Evolutionary conservation across 1,140 invertebrate genomes (phyloP), one percentile per base, ranked within the genome.

Genomic region (Zaprionus inermis): DNA sequence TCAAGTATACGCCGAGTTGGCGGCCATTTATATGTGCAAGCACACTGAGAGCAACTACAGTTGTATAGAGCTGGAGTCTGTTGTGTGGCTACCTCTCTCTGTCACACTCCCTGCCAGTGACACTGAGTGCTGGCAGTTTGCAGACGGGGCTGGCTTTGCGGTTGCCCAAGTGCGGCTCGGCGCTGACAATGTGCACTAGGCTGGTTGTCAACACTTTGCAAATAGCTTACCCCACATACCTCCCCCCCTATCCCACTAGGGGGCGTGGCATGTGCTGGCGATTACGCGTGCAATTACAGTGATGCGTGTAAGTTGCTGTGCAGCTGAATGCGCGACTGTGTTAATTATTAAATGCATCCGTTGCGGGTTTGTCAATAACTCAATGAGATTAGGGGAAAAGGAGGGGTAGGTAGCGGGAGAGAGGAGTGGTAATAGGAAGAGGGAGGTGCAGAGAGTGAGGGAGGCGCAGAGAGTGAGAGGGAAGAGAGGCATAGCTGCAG

Each of bases 321-420:
- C 77, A 56, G 69, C 68, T 44, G 12, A 11, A 55, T 57, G 44
- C 44, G 44, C 20, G 10, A 9, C 10, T 28, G 83, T 88, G 77
- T 88, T 72, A 89, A 88, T 88, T 89, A 89, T 83, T 72, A 72
- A 79, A 64, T 70, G 61, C 70, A 83, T 88, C 83, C 79, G 83
- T 59, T 49, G 44, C n/a, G 44, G 1, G 44, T 49, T 46, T 58
- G 58, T 55, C 73, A 69, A 12, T 41, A 10, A 61, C 78, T 73
- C 72, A 77, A 80, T 71, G 77, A 61, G 76, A 72, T 80, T 84
- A 70, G 66, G 66, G 72, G 59, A 41, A 44, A 49, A 46, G 0
- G 36, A 14, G 22, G 30, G 9, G 5, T 14, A n/a, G 10, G 9
- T 3, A 11, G 51, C 3, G 12, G 4, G 24, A 20, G 32, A 18